Percentiles rank a stretch among this genome's conserved stretches.
phyloP scores from a whole-genome alignment of 2,113 vertebrate species.

The Salvelinus sp. region DNA sequence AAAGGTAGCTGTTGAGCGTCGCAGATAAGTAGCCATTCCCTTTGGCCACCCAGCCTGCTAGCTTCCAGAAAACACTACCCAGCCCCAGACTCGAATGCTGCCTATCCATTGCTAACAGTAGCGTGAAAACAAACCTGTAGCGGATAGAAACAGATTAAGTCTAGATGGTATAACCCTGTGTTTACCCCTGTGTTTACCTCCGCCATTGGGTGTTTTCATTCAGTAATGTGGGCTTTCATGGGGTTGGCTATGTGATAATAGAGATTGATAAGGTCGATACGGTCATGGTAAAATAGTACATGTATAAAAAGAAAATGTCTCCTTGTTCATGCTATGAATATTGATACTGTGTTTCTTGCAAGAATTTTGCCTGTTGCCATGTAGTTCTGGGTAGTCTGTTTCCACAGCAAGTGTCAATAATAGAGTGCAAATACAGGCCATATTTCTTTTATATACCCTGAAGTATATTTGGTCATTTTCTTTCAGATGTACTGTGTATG shows the following conservation, averaged over 20 bases:
- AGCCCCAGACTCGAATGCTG: neutral
- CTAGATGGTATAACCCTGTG: conserved; percentile 14
- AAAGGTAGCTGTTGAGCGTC: conserved; percentile 44
- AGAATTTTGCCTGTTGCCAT: conserved; percentile 6
- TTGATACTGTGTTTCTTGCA: neutral
- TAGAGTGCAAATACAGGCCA: neutral
- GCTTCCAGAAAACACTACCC: conserved; percentile 43
- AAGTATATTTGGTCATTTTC: no score
- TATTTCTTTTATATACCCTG: neutral
- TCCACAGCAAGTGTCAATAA: neutral
- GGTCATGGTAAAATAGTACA: neutral
- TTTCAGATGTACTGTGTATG: neutral
- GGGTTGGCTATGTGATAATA: conserved; percentile 5
- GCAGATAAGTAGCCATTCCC: conserved; percentile 18
- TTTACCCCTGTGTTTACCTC: conserved; percentile 39
- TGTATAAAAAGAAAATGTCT: no score
- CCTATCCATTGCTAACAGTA: neutral
- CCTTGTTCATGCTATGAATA: neutral
- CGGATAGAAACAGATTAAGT: conserved; percentile 1
- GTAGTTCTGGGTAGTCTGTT: conserved; percentile 32
- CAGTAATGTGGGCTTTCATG: conserved; percentile 19
- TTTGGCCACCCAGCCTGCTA: conserved; percentile 61
- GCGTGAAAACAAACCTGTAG: conserved; percentile 17
- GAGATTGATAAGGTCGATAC: neutral
- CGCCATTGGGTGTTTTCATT: conserved; percentile 6